These are phyloP conservation scores for Neolamprologus longior DNA, from an alignment of 2,113 vertebrate species.

Conservation along the genomic window DNA sequence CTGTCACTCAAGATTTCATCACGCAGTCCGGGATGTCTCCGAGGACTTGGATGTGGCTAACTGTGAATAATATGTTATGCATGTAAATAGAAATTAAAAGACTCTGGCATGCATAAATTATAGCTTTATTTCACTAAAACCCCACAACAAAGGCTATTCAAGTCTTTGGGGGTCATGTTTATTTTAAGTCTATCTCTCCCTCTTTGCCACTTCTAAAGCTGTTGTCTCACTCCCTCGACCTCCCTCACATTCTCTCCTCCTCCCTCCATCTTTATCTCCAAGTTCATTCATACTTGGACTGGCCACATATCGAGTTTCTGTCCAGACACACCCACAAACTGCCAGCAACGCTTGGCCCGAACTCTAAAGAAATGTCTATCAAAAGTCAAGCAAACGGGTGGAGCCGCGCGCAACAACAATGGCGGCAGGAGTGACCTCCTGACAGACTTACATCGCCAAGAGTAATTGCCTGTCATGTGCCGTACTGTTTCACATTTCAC, in stretches of 20 bases:
- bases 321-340: conserved; percentile 38
- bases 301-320: conserved; percentile 62
- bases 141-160: neutral
- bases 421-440: conserved; percentile 40
- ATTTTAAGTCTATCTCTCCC: neutral
- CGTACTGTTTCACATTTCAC: conserved; percentile 48
- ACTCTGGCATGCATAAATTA: conserved; percentile 30
- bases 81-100: conserved; percentile 41
- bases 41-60: conserved; percentile 1
- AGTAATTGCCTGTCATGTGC: conserved; percentile 71
- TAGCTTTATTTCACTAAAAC: neutral
- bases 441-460: conserved; percentile 50
- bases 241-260: neutral
- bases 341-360: neutral
- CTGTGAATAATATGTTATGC: conserved; percentile 1
- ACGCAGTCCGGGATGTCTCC: neutral
- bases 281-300: conserved; percentile 31
- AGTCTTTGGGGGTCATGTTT: neutral
- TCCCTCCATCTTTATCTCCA: neutral
- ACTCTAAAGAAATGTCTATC: conserved; percentile 63
- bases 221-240: conserved; percentile 3
- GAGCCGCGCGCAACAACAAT: conserved; percentile 51
- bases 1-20: conserved; percentile 32
- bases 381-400: conserved; percentile 22
- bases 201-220: conserved; percentile 9